Percentiles rank a stretch among this genome's conserved stretches.
Evolutionary conservation across 2,113 vertebrate genomes (phyloP).

Genomic region (Heliornis fulica): DNA sequence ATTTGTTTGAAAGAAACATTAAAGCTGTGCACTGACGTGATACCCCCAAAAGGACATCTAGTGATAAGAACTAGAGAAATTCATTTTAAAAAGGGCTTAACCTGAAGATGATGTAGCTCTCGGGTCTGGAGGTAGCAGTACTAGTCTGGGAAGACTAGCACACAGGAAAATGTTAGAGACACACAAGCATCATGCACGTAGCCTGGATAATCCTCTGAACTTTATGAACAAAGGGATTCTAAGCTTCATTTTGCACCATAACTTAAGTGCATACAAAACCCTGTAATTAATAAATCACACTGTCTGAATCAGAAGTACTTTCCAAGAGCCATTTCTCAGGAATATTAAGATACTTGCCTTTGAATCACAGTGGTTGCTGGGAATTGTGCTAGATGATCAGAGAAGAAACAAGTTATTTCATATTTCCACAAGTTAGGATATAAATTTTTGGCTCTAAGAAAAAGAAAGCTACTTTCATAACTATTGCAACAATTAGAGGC

Average conservation of each 20-base stretch:
- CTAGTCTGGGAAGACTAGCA: background rate
- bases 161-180: background rate
- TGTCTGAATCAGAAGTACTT: slow-evolving; percentile 25
- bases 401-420: slow-evolving; percentile 14
- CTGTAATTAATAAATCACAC: slow-evolving; percentile 23
- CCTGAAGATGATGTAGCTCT: background rate
- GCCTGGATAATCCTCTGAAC: background rate
- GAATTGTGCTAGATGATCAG: background rate
- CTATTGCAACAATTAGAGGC: background rate
- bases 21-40: background rate
- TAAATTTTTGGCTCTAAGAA: background rate
- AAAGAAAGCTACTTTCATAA: background rate
- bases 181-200: background rate
- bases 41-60: background rate
- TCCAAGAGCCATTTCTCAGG: background rate
- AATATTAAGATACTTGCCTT: background rate
- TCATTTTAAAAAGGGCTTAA: background rate
- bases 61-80: background rate
- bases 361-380: slow-evolving; percentile 18
- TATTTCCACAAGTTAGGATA: background rate
- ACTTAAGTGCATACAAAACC: background rate
- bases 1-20: background rate
- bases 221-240: background rate
- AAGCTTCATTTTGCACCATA: background rate
- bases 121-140: background rate